Evolutionary conservation across 1,140 invertebrate genomes (phyloP), one percentile per base, ranked within the genome.

Genomic region (Scaptomyza hsui): DNA sequence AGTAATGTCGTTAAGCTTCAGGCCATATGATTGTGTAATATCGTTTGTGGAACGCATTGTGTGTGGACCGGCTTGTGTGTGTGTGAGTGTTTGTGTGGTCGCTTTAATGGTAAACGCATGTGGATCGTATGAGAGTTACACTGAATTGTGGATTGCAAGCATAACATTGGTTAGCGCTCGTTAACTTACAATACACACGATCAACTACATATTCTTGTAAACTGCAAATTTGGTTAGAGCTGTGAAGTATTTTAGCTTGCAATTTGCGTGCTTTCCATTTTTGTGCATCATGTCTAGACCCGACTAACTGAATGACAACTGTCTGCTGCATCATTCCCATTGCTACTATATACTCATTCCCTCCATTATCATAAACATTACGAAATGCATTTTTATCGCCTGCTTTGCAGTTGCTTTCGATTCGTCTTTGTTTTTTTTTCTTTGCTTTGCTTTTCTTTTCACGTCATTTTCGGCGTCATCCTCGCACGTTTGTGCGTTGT

Each of bases 331-430:
- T 45, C 37, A 65, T 59, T 35, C 26, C 15, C 24, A 42, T 3
- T 15, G 3, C 12, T 3, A 41, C 19, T 19, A 18, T 12, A 16
- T n/a, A 44, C 19, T 5, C 16, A 21, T 49, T 65, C 21, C 53
- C 55, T n/a, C 24, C 78, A 80, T 78, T 72, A 78, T 39, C 72
- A 72, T 61, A 71, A 72, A 72, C 61, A 78, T 82, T 82, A 82
- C 65, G 70, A 82, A 82, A 82, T 82, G 75, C 61, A 75, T 72
- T 75, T 83, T 71, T 52, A 78, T 55, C 41, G 59, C 48, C 39
- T 65, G 42, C 77, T 59, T 73, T 72, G 48, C 52, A 52, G 49
- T 52, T 52, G 49, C 32, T 16, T 35, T 35, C 48, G 48, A 15
- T 52, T 44, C 41, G 7, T 19, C n/a, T 39, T 59, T 15, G 35